Conservation (phyloP, 2,888 invertebrate genomes). For the Melinaea marsaeus region DNA sequence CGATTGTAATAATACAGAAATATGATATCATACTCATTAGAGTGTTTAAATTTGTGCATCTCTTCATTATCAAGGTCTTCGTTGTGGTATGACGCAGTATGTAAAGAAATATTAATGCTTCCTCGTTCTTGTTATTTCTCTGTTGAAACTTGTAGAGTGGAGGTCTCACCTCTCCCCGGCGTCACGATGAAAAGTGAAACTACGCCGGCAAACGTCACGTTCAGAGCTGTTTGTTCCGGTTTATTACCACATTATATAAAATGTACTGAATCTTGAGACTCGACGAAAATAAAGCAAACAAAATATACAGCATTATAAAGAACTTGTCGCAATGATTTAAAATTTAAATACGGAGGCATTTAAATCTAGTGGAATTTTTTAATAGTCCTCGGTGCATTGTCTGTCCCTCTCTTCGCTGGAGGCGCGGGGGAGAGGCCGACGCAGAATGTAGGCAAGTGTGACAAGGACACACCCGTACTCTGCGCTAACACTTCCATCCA, state of each 20-base stretch:
- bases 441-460: constrained; percentile 77
- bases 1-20: too few relatives aligned
- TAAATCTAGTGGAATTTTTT: constrained; percentile 49
- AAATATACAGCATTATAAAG: constrained; percentile 23
- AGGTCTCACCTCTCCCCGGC: constrained; percentile 69
- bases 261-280: not conserved
- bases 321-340: constrained; percentile 11
- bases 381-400: constrained; percentile 67
- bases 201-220: constrained; percentile 65
- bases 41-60: not conserved
- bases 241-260: constrained; percentile 45
- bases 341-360: constrained; percentile 11
- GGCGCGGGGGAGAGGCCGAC: constrained; percentile 61
- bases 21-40: not conserved
- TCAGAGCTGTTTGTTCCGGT: constrained; percentile 70
- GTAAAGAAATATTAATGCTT: constrained; percentile 17
- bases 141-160: constrained; percentile 71
- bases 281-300: constrained; percentile 3
- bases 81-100: not conserved
- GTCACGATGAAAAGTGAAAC: constrained; percentile 75
- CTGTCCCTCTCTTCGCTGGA: constrained; percentile 59
- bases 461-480: constrained; percentile 78
- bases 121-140: constrained; percentile 44
- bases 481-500: constrained; percentile 76
- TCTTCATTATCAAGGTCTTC: not conserved